A percentile compares a stretch with the other conserved stretches of the same genome.
Conservation (phyloP, 2,888 invertebrate species). For the Polyommatus icarus region DNA sequence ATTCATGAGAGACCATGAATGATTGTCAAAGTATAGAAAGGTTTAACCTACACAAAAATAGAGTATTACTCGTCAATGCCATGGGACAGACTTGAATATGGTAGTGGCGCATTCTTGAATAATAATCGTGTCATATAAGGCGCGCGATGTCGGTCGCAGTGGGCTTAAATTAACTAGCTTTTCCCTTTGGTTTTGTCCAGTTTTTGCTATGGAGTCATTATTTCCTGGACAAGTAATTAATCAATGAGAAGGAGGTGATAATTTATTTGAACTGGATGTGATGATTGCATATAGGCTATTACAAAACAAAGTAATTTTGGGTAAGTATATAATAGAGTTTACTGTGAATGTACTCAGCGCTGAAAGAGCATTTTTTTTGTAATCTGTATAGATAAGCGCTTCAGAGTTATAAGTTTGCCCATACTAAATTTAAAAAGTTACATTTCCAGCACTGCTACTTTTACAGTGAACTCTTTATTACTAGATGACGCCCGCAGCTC, state of each 20-base stretch:
- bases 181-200: not conserved
- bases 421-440: not conserved
- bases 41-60: conserved; percentile 13
- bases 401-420: not conserved
- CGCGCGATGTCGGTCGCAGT: not conserved
- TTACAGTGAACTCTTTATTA: not conserved
- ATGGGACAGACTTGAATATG: conserved; percentile 19
- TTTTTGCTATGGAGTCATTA: not conserved
- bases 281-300: too few relatives aligned
- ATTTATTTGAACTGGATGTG: too few relatives aligned
- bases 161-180: not conserved
- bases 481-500: too few relatives aligned
- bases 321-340: too few relatives aligned
- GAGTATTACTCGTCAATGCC: conserved; percentile 24
- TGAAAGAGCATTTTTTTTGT: not conserved
- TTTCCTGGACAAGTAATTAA: not conserved
- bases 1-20: not conserved
- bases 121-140: conserved; percentile 25
- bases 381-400: too few relatives aligned
- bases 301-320: too few relatives aligned
- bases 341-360: not conserved
- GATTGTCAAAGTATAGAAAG: conserved; percentile 3
- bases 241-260: not conserved
- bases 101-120: conserved; percentile 29
- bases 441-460: not conserved